Conservation (phyloP, 2,888 invertebrate species). For the Patella caerulea region DNA sequence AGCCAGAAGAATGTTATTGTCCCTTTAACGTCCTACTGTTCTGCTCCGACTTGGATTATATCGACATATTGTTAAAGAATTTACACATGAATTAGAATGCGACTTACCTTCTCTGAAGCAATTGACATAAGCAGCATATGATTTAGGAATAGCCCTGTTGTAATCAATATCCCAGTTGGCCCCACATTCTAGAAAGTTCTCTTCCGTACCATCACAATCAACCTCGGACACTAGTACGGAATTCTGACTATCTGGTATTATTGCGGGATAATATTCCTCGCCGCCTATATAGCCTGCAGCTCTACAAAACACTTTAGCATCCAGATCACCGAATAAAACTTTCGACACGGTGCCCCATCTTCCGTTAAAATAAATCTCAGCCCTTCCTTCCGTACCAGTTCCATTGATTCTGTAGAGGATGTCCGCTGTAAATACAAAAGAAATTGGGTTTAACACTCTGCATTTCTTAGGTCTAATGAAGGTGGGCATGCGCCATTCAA, state of each 20-base stretch:
- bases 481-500: too few relatives aligned
- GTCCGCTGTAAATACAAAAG: constrained; percentile 40
- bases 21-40: too few relatives aligned
- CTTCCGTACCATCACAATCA: constrained; percentile 80
- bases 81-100: too few relatives aligned
- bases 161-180: constrained; percentile 45
- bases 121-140: constrained; percentile 47
- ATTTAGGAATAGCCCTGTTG: constrained; percentile 39
- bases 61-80: too few relatives aligned
- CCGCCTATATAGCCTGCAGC: constrained; percentile 47
- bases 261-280: constrained; percentile 20
- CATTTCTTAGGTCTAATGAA: too few relatives aligned
- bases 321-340: constrained; percentile 41
- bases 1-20: too few relatives aligned
- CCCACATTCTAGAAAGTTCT: constrained; percentile 77
- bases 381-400: constrained; percentile 41
- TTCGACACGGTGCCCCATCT: constrained; percentile 49
- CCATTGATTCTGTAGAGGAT: constrained; percentile 49
- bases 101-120: constrained; percentile 52
- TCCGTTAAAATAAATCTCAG: constrained; percentile 54
- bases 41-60: too few relatives aligned
- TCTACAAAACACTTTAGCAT: constrained; percentile 55
- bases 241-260: constrained; percentile 31
- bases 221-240: constrained; percentile 79
- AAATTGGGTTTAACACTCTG: not conserved